A percentile compares a stretch with the other conserved stretches of the same genome.
phyloP scores from a whole-genome alignment of 30 jellyfish, hydroid and myxozoan genomes.

The Mastigias papua region DNA sequence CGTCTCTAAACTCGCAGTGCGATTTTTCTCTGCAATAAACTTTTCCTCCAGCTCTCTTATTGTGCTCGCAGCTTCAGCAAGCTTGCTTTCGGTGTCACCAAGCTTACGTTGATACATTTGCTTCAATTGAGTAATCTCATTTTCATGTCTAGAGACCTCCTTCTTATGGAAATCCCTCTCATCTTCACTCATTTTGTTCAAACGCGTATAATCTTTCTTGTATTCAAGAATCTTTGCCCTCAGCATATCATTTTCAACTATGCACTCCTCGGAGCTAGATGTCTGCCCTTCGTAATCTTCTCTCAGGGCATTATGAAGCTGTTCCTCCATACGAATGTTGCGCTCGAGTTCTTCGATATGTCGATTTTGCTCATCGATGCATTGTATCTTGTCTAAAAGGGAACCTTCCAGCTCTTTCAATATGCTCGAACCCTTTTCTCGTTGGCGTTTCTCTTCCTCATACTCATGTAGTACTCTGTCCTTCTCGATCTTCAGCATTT shows the following conservation, averaged over 20 bases:
- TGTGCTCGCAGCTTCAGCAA: conserved; percentile 10
- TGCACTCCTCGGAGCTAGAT: conserved; percentile 33
- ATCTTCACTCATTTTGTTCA: conserved; percentile 39
- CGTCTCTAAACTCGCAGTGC: conserved; percentile 1
- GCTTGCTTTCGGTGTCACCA: not conserved
- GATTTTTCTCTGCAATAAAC: conserved; percentile 15
- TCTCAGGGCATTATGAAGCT: conserved; percentile 40
- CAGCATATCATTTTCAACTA: conserved; percentile 36
- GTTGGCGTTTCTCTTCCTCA: conserved; percentile 42
- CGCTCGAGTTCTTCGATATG: conserved; percentile 61
- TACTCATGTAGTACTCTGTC: not conserved
- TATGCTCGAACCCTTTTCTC: conserved; percentile 35
- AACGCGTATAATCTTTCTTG: conserved; percentile 32
- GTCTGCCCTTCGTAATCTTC: conserved; percentile 71
- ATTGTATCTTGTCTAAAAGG: conserved; percentile 21
- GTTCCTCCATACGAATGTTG: conserved; percentile 24
- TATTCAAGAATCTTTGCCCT: conserved; percentile 13
- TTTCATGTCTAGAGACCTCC: conserved; percentile 24
- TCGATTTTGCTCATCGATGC: conserved; percentile 29
- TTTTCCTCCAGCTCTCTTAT: conserved; percentile 5
- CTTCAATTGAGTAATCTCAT: conserved; percentile 12
- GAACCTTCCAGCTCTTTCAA: conserved; percentile 38
- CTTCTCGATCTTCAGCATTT: conserved; percentile 13
- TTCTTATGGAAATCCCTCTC: conserved; percentile 17
- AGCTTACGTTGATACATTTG: conserved; percentile 10